Base-by-base conservation (phyloP, 1,140 invertebrate genomes). In the Sminthurinus signatus region DNA sequence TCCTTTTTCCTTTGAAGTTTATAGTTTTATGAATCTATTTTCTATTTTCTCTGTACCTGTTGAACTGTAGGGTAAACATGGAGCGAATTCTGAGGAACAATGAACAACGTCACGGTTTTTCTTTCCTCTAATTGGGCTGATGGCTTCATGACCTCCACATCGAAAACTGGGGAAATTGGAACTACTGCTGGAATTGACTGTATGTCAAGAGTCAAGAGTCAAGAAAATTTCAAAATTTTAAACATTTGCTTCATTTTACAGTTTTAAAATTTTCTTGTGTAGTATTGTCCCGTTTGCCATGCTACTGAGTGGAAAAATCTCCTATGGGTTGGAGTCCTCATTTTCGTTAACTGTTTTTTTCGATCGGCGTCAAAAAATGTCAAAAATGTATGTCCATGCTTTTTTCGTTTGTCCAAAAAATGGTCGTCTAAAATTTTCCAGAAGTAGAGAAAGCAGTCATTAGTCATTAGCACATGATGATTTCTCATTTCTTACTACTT, bases 61-160 rank as follows among this genome's bases (percentile, higher is more conserved):
- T 25, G 28, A 27, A 19, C 29, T 39, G 27, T 23, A 39, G 64
- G 64, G 21, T 27, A 60, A 4, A 60, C 31, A 42, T 61, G 31
- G 2, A 60, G 28, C 19, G 64, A 65, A 21, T 57, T 54, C 28
- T 65, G 57, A 5, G 64, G 64, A 15, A 65, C 36, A 23, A 65
- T 50, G 43, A 42, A 65, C 15, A 65, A 23, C 12, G 48, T 43
- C 1, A 65, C 51, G n/a, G 17, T 31, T 32, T 55, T 52, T 21
- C 23, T 27, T 23, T 54, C 51, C 51, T 54, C 23, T 12, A 54
- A 23, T 23, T 54, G 51, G 25, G 51, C 51, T 23, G 25, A 12
- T 12, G 51, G 25, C 19, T 31, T 27, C 51, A 54, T 54, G 12
- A 54, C 12, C 25, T 54, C 51, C 10, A 54, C 51, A 17, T 54